Conservation (phyloP, 1,140 invertebrate species). For the Pemphigus obesinymphae region DNA sequence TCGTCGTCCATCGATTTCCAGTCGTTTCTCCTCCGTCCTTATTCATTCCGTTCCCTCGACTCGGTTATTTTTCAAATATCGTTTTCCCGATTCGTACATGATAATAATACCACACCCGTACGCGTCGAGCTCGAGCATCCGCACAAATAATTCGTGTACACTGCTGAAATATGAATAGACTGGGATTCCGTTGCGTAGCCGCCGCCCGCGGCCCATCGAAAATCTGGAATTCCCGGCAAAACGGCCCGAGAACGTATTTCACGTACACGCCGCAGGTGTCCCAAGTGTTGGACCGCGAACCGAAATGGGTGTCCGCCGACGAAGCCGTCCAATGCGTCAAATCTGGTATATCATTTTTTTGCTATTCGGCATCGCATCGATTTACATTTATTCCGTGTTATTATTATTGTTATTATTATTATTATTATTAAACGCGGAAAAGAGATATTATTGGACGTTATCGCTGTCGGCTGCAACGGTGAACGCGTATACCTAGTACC, state of each 20-base stretch:
- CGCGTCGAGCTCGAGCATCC: background rate
- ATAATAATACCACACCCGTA: background rate
- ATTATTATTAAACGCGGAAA: too few species aligned
- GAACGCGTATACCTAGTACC: too few species aligned
- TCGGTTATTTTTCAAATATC: background rate
- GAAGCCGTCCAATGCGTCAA: slow-evolving; percentile 53
- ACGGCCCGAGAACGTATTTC: slow-evolving; percentile 45
- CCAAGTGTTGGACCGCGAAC: slow-evolving; percentile 52
- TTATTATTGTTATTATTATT: too few species aligned
- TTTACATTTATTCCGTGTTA: too few species aligned
- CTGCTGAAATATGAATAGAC: background rate
- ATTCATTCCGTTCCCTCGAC: too few species aligned
- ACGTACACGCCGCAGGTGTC: slow-evolving; percentile 49
- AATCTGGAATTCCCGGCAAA: background rate
- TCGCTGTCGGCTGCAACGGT: too few species aligned
- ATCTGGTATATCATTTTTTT: slow-evolving; percentile 49
- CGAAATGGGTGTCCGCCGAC: slow-evolving; percentile 52
- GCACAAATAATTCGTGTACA: too few species aligned
- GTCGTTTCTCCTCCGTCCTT: too few species aligned
- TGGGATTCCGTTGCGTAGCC: background rate
- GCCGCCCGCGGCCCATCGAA: background rate
- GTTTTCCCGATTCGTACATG: background rate
- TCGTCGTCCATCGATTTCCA: too few species aligned
- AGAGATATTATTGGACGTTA: too few species aligned
- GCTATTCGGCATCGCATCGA: too few species aligned